Conservation (phyloP, 2,797 vertebrate species). For the Argya squamiceps region DNA sequence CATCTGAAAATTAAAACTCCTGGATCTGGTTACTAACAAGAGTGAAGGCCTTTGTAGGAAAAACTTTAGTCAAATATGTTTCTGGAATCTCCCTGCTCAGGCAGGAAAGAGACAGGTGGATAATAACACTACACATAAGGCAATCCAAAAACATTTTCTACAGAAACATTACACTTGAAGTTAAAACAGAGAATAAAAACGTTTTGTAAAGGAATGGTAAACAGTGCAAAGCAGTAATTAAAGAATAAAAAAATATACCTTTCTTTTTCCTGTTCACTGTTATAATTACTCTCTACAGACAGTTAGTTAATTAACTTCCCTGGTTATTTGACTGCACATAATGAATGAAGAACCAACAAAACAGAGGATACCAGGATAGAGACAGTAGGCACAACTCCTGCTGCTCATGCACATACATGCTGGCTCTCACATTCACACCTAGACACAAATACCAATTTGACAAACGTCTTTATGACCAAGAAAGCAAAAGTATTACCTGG, state of each 20-base stretch:
- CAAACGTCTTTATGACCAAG: background rate
- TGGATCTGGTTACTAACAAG: background rate
- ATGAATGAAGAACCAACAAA: background rate
- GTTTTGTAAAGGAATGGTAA: background rate
- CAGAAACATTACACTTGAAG: background rate
- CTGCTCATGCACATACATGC: fast-evolving
- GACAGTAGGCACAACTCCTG: background rate
- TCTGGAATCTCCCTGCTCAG: background rate
- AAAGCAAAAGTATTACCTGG: background rate
- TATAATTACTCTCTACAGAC: background rate
- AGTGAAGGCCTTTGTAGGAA: background rate
- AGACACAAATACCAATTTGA: background rate
- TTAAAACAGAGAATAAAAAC: background rate
- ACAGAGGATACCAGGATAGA: background rate
- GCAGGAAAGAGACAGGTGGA: background rate
- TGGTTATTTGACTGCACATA: background rate
- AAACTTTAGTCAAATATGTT: background rate
- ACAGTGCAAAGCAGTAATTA: background rate
- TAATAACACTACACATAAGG: background rate
- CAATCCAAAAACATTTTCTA: background rate
- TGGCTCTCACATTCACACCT: background rate
- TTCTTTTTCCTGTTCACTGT: background rate
- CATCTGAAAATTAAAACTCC: background rate
- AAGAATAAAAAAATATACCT: background rate
- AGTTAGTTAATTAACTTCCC: background rate